Evolutionary conservation across 2,113 vertebrate genomes (phyloP), one percentile per base, ranked within the genome.

Genomic region (Arothron firmamentum): DNA sequence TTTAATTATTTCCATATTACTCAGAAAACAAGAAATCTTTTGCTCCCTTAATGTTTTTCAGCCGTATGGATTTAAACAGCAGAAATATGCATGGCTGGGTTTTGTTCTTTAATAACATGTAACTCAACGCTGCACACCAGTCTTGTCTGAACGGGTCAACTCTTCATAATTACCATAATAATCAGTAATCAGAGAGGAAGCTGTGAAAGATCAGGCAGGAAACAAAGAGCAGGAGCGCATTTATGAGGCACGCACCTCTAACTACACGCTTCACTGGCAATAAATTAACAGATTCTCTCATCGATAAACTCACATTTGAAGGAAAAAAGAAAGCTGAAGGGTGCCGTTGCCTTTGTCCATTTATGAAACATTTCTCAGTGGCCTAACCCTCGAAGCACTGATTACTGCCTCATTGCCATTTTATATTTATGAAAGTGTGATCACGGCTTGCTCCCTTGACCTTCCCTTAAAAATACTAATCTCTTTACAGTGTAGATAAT

Each of bases 121-220:
- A 10, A 38, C 34, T 38, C 11, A 38, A 11, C 11, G 9, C 34
- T 21, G 46, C 8, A 38, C 34, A 38, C 34, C 34, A 11, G 34
- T 38, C 34, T 38, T 38, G 9, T 38, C 11, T 38, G 34, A 38
- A 38, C 9, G 18, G 57, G 43, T 52, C 55, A 58, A 18, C 51
- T 75, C 41, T 67, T 60, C 42, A 60, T 83, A 80, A 83, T 79
- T 72, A 72, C 67, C 34, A 52, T 60, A 38, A 60, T 82, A 81
- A 83, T 79, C 71, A 72, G 69, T 42, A 55, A 74, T 16, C 21
- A 2, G 49, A 43, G 50, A 56, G 55, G 67, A 76, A 77, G 70
- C 53, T 60, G 42, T 57, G 38, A 80, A 74, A 79, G 61, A 74
- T 77, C 72, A 76, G 60, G 70, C 65, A 58, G 56, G 77, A 72